Evolutionary conservation across 2,888 invertebrate species (phyloP).

Genomic region (Caenorhabditis uteleia): DNA sequence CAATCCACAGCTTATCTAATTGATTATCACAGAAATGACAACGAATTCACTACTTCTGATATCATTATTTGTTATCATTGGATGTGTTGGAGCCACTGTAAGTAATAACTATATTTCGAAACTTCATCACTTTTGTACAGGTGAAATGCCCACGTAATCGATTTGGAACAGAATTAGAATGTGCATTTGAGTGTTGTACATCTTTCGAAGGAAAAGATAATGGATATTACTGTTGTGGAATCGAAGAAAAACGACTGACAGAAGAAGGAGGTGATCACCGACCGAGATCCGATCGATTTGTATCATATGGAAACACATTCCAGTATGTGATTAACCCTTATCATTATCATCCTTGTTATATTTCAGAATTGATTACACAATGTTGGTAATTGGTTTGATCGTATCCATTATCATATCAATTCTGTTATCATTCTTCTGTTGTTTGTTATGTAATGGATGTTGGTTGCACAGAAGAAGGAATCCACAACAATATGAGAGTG

Average conservation of each 20-base stretch:
- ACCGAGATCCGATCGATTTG: slow-evolving; percentile 58
- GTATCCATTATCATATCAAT: slow-evolving; percentile 64
- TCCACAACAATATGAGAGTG: slow-evolving; percentile 67
- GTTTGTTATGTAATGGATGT: slow-evolving; percentile 68
- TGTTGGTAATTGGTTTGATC: slow-evolving; percentile 66
- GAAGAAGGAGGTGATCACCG: slow-evolving; percentile 21
- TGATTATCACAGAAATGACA: no score
- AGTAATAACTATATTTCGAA: neutral
- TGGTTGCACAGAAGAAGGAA: slow-evolving; percentile 68
- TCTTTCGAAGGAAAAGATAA: slow-evolving; percentile 54
- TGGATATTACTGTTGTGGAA: slow-evolving; percentile 65
- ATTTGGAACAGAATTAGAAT: slow-evolving; percentile 49
- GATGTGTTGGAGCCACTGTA: slow-evolving; percentile 12
- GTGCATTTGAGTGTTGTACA: slow-evolving; percentile 61
- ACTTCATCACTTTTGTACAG: no score
- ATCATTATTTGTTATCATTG: slow-evolving; percentile 4
- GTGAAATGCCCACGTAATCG: slow-evolving; percentile 50
- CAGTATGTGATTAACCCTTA: slow-evolving; percentile 48
- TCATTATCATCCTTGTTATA: neutral
- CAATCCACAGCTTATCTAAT: no score
- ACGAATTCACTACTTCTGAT: slow-evolving; percentile 3
- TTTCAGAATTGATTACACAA: slow-evolving; percentile 66
- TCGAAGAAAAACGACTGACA: slow-evolving; percentile 48
- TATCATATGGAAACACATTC: slow-evolving; percentile 61
- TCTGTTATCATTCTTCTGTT: slow-evolving; percentile 64